These are phyloP conservation scores for Drosophila lacicola DNA, from an alignment of 2,888 invertebrate genomes.

Conservation along the genomic window DNA sequence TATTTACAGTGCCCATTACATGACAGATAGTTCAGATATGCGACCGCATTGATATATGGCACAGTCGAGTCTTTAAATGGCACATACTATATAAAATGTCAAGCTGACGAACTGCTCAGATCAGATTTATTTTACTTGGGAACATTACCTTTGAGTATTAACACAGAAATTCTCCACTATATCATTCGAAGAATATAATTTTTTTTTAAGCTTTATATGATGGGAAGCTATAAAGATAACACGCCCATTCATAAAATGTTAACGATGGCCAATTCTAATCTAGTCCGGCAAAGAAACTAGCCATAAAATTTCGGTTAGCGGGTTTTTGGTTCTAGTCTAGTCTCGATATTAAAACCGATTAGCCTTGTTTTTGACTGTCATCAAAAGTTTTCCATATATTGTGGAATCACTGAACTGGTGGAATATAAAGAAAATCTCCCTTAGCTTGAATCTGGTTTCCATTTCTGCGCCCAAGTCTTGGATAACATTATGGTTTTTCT, in stretches of 20 bases:
- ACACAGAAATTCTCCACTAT: neutral
- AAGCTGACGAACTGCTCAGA: too few species aligned
- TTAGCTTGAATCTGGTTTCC: too few species aligned
- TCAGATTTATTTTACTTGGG: neutral
- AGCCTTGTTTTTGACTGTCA: too few species aligned
- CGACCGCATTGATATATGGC: too few species aligned
- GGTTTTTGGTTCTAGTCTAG: neutral
- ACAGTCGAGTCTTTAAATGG: constrained; percentile 20
- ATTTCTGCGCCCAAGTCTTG: too few species aligned
- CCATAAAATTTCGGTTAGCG: neutral
- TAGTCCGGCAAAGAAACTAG: neutral
- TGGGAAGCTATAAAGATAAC: constrained; percentile 52
- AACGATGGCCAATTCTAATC: constrained; percentile 2
- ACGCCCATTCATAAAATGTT: constrained; percentile 51
- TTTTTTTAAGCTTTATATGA: neutral
- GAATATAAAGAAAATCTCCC: too few species aligned
- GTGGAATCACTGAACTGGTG: too few species aligned
- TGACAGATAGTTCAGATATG: constrained; percentile 52
- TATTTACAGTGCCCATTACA: constrained; percentile 30
- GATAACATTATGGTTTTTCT: too few species aligned
- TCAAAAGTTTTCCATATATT: too few species aligned
- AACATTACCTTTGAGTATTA: neutral
- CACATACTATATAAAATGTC: constrained; percentile 4
- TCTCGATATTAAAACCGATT: too few species aligned
- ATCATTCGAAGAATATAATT: neutral